phyloP scores from a whole-genome alignment of 2,113 vertebrate species.

The Gallinago undulata region DNA sequence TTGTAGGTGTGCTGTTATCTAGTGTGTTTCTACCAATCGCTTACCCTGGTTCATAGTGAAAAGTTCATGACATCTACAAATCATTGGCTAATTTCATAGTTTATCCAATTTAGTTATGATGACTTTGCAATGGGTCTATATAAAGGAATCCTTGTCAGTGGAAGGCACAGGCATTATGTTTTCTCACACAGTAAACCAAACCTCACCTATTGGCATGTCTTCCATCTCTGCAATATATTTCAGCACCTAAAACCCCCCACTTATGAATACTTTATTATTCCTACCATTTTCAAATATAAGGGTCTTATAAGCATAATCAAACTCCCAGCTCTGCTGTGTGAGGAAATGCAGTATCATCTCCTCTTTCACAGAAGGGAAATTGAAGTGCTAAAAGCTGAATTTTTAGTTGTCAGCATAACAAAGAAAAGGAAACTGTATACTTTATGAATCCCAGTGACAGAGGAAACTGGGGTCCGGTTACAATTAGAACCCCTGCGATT shows the following conservation, averaged over 20 bases:
- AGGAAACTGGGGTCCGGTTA: rapidly evolving
- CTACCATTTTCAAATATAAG: rapidly evolving
- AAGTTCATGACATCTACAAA: background rate
- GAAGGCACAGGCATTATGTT: background rate
- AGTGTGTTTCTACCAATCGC: background rate
- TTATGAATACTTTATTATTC: background rate
- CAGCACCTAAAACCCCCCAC: background rate
- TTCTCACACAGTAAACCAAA: background rate
- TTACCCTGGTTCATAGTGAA: background rate
- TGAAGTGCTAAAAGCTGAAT: background rate
- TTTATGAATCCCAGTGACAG: background rate
- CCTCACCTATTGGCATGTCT: background rate
- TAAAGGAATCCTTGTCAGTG: background rate
- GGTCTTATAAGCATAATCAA: background rate
- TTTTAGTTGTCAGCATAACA: background rate
- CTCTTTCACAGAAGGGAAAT: background rate
- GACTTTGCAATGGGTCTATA: background rate
- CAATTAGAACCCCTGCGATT: background rate
- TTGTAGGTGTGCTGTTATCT: background rate
- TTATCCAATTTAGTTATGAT: background rate
- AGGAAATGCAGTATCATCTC: background rate
- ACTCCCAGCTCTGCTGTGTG: background rate
- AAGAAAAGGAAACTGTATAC: background rate
- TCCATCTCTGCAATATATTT: background rate
- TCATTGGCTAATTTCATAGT: background rate